Percentiles rank a stretch among this genome's conserved stretches.
phyloP scores from a whole-genome alignment of 2,797 vertebrate genomes.

The Lepilemur septentrionalis region DNA sequence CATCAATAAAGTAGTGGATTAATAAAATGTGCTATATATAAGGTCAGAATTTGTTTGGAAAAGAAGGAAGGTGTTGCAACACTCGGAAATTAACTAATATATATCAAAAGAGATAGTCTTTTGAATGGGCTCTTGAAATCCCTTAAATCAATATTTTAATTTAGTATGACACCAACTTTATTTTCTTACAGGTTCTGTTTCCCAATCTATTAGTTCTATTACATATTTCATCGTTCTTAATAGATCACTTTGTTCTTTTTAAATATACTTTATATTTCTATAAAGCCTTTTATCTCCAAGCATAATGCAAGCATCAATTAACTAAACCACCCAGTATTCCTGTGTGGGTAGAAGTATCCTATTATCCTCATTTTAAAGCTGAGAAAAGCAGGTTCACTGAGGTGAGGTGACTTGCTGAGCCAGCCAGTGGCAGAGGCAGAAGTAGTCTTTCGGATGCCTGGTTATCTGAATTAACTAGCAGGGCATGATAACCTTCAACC shows the following conservation, averaged over 20 bases:
- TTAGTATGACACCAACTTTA: not conserved
- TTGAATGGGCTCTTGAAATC: conserved; percentile 44
- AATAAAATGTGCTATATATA: not conserved
- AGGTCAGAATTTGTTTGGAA: not conserved
- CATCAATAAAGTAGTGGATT: no score
- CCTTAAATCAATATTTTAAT: not conserved
- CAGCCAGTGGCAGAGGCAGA: conserved; percentile 9
- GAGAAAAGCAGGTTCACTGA: conserved; percentile 12
- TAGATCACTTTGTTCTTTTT: conserved; percentile 58
- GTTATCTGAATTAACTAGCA: not conserved
- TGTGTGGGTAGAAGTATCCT: conserved; percentile 57
- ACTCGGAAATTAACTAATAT: not conserved
- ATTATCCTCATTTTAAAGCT: conserved; percentile 59
- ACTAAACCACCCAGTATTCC: conserved; percentile 24
- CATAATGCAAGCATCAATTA: conserved; percentile 58
- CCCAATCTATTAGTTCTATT: conserved; percentile 40
- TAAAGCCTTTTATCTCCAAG: conserved; percentile 61
- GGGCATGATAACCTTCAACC: not conserved
- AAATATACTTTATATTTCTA: conserved; percentile 44
- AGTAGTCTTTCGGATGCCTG: not conserved
- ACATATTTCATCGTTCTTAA: conserved; percentile 18
- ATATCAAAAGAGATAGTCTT: conserved; percentile 32
- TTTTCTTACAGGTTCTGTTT: conserved; percentile 19
- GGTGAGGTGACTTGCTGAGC: not conserved
- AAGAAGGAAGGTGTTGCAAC: not conserved